Conservation (phyloP, 2,888 invertebrate species). For the Microplitis deprimator region DNA sequence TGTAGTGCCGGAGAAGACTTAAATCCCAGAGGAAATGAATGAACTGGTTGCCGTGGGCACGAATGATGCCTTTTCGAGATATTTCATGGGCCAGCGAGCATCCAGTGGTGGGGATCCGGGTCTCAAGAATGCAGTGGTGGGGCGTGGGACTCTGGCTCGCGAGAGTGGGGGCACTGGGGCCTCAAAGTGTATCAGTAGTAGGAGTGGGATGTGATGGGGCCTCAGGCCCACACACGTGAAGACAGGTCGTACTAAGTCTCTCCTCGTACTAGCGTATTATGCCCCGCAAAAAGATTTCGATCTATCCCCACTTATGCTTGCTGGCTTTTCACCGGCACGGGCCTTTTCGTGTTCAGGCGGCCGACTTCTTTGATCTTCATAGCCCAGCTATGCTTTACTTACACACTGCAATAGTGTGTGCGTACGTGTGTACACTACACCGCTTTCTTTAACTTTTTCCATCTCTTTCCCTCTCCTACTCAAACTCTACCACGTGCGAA, state of each 20-base stretch:
- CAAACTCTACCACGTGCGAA: constrained; percentile 22
- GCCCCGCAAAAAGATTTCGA: not conserved
- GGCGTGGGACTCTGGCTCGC: constrained; percentile 26
- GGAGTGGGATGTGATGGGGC: constrained; percentile 7
- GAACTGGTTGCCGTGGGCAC: constrained; percentile 47
- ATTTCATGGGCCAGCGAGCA: constrained; percentile 38
- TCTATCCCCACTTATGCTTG: constrained; percentile 7
- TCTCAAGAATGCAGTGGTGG: constrained; percentile 25
- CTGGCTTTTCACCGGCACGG: constrained; percentile 38
- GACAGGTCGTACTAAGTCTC: constrained; percentile 34
- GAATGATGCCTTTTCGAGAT: constrained; percentile 47
- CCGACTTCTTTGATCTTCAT: constrained; percentile 41
- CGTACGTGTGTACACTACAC: not conserved
- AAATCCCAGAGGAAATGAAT: constrained; percentile 44
- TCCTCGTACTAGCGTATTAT: not conserved
- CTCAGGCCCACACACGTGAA: constrained; percentile 43
- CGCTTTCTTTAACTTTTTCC: constrained; percentile 7
- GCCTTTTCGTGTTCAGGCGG: constrained; percentile 33
- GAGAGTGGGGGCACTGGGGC: constrained; percentile 29
- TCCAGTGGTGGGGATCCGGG: constrained; percentile 34
- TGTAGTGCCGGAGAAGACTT: not conserved
- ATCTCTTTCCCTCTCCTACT: constrained; percentile 22
- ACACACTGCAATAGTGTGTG: not conserved
- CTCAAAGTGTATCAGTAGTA: constrained; percentile 5
- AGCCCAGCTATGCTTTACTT: constrained; percentile 34